Percentiles rank a stretch among this genome's conserved stretches.
These are phyloP conservation scores for Cephus runcator DNA, from an alignment of 2,888 invertebrate species.

Conservation along the genomic window DNA sequence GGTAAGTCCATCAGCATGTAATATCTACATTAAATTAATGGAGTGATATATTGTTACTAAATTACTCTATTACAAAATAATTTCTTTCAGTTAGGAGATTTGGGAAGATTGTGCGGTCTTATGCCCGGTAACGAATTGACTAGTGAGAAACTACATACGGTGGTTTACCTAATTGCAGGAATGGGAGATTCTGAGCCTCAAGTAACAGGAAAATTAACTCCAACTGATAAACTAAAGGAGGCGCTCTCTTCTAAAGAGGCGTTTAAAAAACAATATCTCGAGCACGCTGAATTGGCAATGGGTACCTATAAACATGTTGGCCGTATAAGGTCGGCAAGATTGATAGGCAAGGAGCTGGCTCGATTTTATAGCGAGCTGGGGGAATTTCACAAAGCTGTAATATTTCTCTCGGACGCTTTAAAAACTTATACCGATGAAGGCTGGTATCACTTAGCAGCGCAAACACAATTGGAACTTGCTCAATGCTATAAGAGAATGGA, in stretches of 20 bases:
- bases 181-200: constrained; percentile 80
- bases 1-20: constrained; percentile 62
- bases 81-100: constrained; percentile 75
- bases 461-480: constrained; percentile 85
- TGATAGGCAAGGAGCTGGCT: constrained; percentile 90
- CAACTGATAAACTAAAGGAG: constrained; percentile 88
- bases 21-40: background rate
- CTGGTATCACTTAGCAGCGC: constrained; percentile 85
- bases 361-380: constrained; percentile 89
- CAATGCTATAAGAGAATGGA: constrained; percentile 85
- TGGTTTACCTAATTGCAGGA: constrained; percentile 90
- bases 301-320: constrained; percentile 96
- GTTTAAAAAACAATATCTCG: constrained; percentile 91
- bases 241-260: constrained; percentile 89
- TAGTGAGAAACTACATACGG: constrained; percentile 89
- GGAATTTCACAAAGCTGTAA: constrained; percentile 89
- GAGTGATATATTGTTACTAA: background rate
- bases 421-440: constrained; percentile 89
- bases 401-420: constrained; percentile 87
- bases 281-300: constrained; percentile 93
- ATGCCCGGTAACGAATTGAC: constrained; percentile 85
- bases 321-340: constrained; percentile 81
- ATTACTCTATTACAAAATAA: background rate
- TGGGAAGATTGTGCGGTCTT: constrained; percentile 91
- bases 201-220: constrained; percentile 67